Base-by-base conservation (phyloP, 2,113 vertebrate genomes). In the Menidia beryllina region DNA sequence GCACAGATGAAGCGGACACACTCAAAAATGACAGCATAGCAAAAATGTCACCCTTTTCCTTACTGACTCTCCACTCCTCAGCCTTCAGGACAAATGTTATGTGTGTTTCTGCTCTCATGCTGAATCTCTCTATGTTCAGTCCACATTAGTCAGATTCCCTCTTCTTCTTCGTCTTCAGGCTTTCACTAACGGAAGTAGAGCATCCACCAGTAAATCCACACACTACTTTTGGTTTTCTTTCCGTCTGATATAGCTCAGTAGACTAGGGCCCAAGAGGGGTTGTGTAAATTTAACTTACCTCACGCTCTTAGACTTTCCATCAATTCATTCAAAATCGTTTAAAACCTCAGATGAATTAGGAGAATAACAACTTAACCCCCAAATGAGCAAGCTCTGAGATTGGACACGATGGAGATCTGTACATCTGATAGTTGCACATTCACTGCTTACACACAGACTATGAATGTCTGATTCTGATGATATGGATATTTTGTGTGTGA, bases 61-160 rank as follows among this genome's bases (percentile, higher is more conserved):
- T 57, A 30, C 30, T 25, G 43, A 71, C 43, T 53, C 34, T 51
- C 21, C 26, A 30, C 56, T 72, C 63, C 19, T 68, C 47, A 63
- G 56, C 47, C 39, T 52, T 69, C 41, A 61, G 50, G 51, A n/a
- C 64, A 74, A 48, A 68, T 57, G 49, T 82, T 58, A 56, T 34
- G 69, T 81, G 57, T 75, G 48, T 43, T 76, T 77, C 66, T 68
- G 19, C 36, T 82, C 65, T 75, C 82, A 65, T 9, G 56, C 45
- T 48, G 66, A 72, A 54, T 47, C 73, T 55, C 58, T 70, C 49
- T 70, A 20, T 52, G 66, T 59, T 73, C 79, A 79, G 24, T 79
- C 54, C 39, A 52, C 70, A 72, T 71, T 62, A 73, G 72, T 83
- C 54, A 67, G 34, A 38, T 69, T 49, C 7, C 4, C 15, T 62